phyloP scores from a whole-genome alignment of 2,113 vertebrate genomes.

The Pholis gunnellus region DNA sequence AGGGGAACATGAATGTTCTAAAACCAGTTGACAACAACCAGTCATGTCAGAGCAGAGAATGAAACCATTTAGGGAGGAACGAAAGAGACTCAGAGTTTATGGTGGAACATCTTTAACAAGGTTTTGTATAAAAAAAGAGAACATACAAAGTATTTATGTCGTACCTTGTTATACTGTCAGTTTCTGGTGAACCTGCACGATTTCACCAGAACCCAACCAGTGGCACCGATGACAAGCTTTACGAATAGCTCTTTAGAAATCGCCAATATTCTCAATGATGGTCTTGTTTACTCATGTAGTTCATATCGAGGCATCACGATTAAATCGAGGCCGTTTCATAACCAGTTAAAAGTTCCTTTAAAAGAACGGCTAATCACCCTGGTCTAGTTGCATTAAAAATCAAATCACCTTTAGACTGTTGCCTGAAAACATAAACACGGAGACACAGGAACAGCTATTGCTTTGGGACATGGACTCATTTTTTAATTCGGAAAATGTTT shows the following conservation, averaged over 20 bases:
- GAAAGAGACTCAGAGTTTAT: background rate
- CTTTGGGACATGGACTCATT: background rate
- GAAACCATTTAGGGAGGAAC: constrained; percentile 46
- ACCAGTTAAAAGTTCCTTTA: background rate
- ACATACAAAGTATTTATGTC: background rate
- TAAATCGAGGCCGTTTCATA: background rate
- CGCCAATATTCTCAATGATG: background rate
- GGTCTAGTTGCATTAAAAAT: background rate
- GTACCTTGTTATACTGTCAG: background rate
- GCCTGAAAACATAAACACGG: background rate
- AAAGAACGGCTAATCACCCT: background rate
- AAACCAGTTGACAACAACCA: constrained; percentile 30
- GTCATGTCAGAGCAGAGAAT: constrained; percentile 30
- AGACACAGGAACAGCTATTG: background rate
- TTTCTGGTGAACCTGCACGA: background rate
- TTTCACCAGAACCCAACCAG: background rate
- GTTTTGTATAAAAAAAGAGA: background rate
- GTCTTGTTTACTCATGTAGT: background rate
- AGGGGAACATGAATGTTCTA: constrained; percentile 34
- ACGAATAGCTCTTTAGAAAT: background rate
- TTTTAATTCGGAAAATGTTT: background rate
- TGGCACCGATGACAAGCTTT: background rate
- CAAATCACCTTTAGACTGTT: background rate
- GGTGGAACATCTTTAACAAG: constrained; percentile 19
- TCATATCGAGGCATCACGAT: background rate